Evolutionary conservation across 2,113 vertebrate species (phyloP).

Genomic region (Cyanistes caeruleus): DNA sequence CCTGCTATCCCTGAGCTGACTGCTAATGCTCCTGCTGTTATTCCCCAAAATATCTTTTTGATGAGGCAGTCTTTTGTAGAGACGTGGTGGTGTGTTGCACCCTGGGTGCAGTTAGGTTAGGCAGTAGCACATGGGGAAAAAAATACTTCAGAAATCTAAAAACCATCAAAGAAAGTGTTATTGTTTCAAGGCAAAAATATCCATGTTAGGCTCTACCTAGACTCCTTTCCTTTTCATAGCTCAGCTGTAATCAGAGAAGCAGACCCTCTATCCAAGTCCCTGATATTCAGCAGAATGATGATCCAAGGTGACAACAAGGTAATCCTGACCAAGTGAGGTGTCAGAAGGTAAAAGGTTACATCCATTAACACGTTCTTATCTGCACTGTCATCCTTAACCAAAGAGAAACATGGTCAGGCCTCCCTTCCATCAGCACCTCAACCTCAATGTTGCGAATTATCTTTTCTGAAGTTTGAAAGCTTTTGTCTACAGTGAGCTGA

Average conservation of each 20-base stretch:
- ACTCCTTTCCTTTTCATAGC: not conserved
- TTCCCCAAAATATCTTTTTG: not conserved
- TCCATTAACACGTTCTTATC: not conserved
- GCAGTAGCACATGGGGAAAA: not conserved
- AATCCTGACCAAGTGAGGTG: not conserved
- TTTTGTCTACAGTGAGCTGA: constrained; percentile 33
- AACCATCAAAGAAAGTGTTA: not conserved
- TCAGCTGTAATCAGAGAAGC: not conserved
- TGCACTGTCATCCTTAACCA: not conserved
- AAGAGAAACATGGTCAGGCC: not conserved
- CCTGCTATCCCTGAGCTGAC: not conserved
- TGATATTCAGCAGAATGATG: not conserved
- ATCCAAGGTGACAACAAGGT: not conserved
- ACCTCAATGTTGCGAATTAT: not conserved
- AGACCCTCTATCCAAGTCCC: not conserved
- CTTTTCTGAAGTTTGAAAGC: constrained; percentile 29
- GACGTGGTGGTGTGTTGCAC: not conserved
- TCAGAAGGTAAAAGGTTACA: not conserved
- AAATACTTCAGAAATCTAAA: not conserved
- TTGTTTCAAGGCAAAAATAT: constrained; percentile 27
- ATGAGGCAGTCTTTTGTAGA: not conserved
- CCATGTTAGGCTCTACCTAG: not conserved
- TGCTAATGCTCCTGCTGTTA: not conserved
- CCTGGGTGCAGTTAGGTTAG: not conserved
- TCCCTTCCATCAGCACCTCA: constrained; percentile 3